Conservation (phyloP, 2,888 invertebrate species). For the Eupithecia centaureata region DNA sequence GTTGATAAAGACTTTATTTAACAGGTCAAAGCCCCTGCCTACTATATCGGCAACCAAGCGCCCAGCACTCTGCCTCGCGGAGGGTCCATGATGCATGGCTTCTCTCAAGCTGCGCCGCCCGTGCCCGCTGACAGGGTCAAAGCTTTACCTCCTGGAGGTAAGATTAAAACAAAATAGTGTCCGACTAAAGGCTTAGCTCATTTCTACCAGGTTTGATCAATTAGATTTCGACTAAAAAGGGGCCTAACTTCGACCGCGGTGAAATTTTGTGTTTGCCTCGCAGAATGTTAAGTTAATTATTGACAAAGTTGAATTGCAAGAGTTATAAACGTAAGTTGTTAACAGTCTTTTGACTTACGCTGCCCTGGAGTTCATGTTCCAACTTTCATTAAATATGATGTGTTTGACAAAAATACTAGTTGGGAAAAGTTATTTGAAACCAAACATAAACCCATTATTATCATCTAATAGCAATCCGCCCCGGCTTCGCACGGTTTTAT, state of each 20-base stretch:
- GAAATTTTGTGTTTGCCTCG: background rate
- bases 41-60: constrained; percentile 87
- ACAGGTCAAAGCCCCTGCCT: constrained; percentile 85
- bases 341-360: no score
- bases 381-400: no score
- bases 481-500: no score
- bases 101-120: constrained; percentile 85
- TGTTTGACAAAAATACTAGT: no score
- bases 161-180: background rate
- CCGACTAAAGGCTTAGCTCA: background rate
- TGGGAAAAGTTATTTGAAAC: no score
- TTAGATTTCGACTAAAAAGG: no score
- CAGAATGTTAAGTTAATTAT: background rate
- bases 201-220: background rate
- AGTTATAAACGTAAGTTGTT: no score
- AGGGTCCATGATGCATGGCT: constrained; percentile 86
- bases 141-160: constrained; percentile 71
- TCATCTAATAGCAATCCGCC: no score
- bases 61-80: constrained; percentile 87
- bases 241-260: no score
- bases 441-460: no score
- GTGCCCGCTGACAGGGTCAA: constrained; percentile 85
- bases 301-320: background rate
- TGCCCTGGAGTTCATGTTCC: no score
- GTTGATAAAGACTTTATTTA: constrained; percentile 1